Evolutionary conservation across 2,113 vertebrate species (phyloP), one percentile per base, ranked within the genome.

Genomic region (Gambusia affinis): DNA sequence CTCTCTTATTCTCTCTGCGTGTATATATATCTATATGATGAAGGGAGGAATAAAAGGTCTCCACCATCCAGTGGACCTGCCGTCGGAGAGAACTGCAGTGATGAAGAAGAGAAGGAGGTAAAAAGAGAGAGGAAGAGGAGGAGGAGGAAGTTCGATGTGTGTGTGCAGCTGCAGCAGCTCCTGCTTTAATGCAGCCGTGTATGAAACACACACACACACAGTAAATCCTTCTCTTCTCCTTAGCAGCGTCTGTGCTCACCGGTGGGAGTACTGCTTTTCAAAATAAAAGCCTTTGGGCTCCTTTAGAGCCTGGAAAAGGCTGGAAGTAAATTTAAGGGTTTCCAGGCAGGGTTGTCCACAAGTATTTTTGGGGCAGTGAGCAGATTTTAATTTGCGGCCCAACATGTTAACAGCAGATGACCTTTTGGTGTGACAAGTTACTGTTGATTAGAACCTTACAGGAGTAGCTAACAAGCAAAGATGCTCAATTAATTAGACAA

Each of bases 101-200:
- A 80, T 66, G 31, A 87, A 78, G 31, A 68, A 73, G 12, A 75
- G 51, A 66, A 80, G 79, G 86, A 79, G 64, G 67, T 68, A 73
- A 10, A 75, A 60, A 64, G 79, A 80, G 86, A 79, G 30, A 51
- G 79, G 79, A 77, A 65, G 22, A 84, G 76, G 22, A 73, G 76
- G 4, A 73, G 65, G 70, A 82, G 82, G 82, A 75, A 27, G 76
- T 90, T 79, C 78, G 89, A 82, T 88, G 90, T 74, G 80, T 39
- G 83, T 83, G 83, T 76, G 87, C 87, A 87, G 92, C 85, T 88
- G 92, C 91, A 8, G 88, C 87, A 90, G 86, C 88, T 88, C 90
- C 75, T 60, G 88, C 83, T 84, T 84, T 88, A 93, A 92, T 88
- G 92, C 85, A 70, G 79, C 84, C 86, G 74, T 86, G 86, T 89